Evolutionary conservation across 2,797 vertebrate species (phyloP).

Genomic region (Hipposideros larvatus): DNA sequence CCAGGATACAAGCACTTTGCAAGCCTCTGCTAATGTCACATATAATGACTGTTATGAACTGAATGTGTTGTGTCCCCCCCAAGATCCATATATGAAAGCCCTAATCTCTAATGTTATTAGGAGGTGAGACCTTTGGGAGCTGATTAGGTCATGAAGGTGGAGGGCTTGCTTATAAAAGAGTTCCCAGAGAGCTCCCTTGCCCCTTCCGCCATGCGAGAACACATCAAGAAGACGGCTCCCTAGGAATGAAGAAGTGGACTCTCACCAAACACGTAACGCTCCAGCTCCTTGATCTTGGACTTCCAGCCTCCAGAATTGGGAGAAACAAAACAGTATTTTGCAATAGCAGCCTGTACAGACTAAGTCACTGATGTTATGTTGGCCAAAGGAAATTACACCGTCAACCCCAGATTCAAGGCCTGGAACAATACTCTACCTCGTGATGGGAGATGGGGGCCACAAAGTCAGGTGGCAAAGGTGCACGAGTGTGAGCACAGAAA

Average conservation of each 20-base stretch:
- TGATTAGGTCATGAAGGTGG: neutral
- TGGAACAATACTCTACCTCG: neutral
- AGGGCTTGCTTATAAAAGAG: neutral
- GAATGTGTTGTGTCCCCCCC: neutral
- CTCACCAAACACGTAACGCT: neutral
- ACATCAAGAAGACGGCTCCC: neutral
- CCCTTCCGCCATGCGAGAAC: fast-evolving
- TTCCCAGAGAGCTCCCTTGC: neutral
- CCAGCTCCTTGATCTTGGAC: neutral
- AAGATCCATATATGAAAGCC: neutral
- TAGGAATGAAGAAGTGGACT: too few species aligned
- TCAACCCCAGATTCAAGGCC: neutral
- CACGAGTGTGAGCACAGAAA: neutral
- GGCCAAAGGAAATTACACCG: neutral
- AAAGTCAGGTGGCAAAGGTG: neutral
- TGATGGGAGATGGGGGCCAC: too few species aligned
- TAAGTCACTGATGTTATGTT: neutral
- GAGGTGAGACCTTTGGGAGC: neutral
- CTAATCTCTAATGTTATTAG: neutral
- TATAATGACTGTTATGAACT: neutral
- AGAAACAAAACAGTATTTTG: neutral
- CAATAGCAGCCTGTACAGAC: neutral
- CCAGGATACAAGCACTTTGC: neutral
- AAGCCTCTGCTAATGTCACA: too few species aligned
- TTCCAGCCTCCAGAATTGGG: neutral